phyloP scores from a whole-genome alignment of 2,888 invertebrate species.

The Ectemnius continuus region DNA sequence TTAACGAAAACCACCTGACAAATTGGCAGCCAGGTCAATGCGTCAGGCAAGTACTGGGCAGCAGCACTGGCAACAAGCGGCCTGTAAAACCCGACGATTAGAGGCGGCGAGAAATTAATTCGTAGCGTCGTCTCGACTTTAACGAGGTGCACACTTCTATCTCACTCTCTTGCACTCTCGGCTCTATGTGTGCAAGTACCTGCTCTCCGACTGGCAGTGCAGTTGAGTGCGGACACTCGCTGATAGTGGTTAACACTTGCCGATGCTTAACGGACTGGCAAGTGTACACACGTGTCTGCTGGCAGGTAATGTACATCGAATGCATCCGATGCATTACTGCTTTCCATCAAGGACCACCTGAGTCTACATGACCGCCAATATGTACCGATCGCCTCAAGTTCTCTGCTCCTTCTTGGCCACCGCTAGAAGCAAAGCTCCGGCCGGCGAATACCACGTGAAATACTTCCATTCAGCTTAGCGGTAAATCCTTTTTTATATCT shows the following conservation, averaged over 20 bases:
- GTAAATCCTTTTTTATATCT: no score
- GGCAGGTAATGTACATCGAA: slow-evolving; percentile 55
- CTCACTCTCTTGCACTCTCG: no score
- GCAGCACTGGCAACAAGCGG: slow-evolving; percentile 2
- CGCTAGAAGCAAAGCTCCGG: no score
- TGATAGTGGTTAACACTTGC: slow-evolving; percentile 55
- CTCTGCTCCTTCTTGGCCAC: no score
- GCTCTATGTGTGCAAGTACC: no score
- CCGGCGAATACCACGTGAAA: no score
- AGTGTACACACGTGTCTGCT: slow-evolving; percentile 40
- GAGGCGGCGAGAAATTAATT: slow-evolving; percentile 21
- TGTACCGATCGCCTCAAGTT: no score
- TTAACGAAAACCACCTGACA: slow-evolving; percentile 15
- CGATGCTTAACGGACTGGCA: slow-evolving; percentile 36
- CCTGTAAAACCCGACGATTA: slow-evolving; percentile 13
- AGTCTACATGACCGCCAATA: slow-evolving; percentile 54
- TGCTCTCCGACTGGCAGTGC: slow-evolving; percentile 1
- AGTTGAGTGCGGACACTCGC: slow-evolving; percentile 18
- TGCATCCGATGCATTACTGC: slow-evolving; percentile 34
- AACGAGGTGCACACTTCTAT: slow-evolving; percentile 26
- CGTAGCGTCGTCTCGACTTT: slow-evolving; percentile 27
- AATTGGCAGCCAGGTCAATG: slow-evolving; percentile 6
- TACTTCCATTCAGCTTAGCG: no score
- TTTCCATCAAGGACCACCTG: slow-evolving; percentile 45
- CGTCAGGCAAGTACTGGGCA: not conserved